Conservation (phyloP, 2,888 invertebrate species). For the Lordiphosa andalusiaca region DNA sequence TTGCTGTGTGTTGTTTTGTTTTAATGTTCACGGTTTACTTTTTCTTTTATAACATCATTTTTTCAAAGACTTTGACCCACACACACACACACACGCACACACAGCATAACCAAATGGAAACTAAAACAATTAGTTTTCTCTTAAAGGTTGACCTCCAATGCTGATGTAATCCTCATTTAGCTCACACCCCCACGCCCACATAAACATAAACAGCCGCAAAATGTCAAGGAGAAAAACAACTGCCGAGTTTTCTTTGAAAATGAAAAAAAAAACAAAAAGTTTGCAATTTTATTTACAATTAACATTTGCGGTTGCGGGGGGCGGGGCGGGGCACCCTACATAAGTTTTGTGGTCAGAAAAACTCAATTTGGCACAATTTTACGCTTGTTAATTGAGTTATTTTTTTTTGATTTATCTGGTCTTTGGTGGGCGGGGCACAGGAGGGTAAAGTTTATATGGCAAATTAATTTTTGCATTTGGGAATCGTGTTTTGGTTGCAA, state of each 20-base stretch:
- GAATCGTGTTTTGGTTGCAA: background rate
- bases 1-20: conserved; percentile 5
- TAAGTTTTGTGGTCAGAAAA: conserved; percentile 32
- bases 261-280: conserved; percentile 5
- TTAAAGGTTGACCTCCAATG: conserved; percentile 9
- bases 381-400: conserved; percentile 56
- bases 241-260: conserved; percentile 17
- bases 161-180: conserved; percentile 3
- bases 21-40: conserved; percentile 62
- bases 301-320: conserved; percentile 45
- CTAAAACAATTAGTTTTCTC: conserved; percentile 4
- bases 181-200: background rate
- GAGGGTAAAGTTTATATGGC: too few species aligned
- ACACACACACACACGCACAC: too few species aligned
- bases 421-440: background rate
- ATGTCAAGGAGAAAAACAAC: background rate
- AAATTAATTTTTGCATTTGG: too few species aligned
- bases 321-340: conserved; percentile 23
- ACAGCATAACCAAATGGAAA: too few species aligned
- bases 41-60: conserved; percentile 69
- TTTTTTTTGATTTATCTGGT: conserved; percentile 21
- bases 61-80: conserved; percentile 71
- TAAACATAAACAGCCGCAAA: too few species aligned
- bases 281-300: conserved; percentile 3
- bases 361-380: conserved; percentile 49